Percentiles rank a stretch among this genome's conserved stretches.
These are phyloP conservation scores for Drosophila falleni DNA, from an alignment of 2,888 invertebrate genomes.

Conservation along the genomic window DNA sequence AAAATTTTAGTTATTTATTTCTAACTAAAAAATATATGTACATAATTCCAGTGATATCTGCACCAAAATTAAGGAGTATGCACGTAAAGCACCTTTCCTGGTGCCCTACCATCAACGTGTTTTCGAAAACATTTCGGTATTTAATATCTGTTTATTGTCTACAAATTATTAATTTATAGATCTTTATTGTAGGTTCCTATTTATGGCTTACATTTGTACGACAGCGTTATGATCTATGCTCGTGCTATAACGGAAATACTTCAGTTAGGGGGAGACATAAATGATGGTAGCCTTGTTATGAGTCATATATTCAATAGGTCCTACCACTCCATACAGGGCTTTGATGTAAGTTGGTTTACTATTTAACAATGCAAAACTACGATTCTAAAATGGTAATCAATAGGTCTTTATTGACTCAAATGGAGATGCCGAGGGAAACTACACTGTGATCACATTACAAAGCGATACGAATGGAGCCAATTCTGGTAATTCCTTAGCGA, in stretches of 20 bases:
- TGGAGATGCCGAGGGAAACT: constrained; percentile 97
- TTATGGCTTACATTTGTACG: constrained; percentile 94
- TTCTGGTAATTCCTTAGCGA: constrained; percentile 83
- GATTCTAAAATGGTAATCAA: neutral
- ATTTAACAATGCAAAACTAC: neutral
- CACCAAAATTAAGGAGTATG: constrained; percentile 89
- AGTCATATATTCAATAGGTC: constrained; percentile 91
- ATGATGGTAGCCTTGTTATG: constrained; percentile 92
- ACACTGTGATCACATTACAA: constrained; percentile 92
- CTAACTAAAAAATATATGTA: neutral
- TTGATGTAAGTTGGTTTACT: constrained; percentile 87
- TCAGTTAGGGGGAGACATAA: constrained; percentile 88
- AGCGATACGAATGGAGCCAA: constrained; percentile 86
- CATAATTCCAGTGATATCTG: constrained; percentile 88
- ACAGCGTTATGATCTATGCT: constrained; percentile 95
- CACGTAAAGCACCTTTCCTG: constrained; percentile 90
- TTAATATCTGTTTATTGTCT: constrained; percentile 5
- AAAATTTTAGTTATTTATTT: neutral
- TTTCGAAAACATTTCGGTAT: constrained; percentile 89
- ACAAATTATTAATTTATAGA: too few species aligned
- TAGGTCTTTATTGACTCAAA: constrained; percentile 94
- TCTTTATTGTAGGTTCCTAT: constrained; percentile 89
- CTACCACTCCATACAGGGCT: constrained; percentile 92
- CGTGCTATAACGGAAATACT: constrained; percentile 92
- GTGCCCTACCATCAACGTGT: constrained; percentile 92